phyloP scores from a whole-genome alignment of 2,113 vertebrate genomes.

The Oxyruncus cristatus region DNA sequence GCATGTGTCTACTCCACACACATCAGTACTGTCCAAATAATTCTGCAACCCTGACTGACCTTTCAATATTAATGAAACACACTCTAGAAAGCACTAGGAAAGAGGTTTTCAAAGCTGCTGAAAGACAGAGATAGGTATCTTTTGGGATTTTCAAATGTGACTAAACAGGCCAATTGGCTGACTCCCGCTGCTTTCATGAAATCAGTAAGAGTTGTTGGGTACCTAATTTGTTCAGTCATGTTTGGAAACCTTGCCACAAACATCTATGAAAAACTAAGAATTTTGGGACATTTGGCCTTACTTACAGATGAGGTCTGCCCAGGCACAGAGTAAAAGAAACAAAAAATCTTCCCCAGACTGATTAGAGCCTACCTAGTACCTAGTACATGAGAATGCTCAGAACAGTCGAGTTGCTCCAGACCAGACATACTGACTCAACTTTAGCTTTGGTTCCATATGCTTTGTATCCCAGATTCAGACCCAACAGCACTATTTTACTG shows the following conservation, averaged over 20 bases:
- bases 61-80: slow-evolving; percentile 48
- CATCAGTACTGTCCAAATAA: slow-evolving; percentile 17
- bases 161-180: not conserved
- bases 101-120: slow-evolving; percentile 2
- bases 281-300: not conserved
- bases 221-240: not conserved
- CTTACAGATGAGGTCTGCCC: not conserved
- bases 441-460: not conserved
- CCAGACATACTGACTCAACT: not conserved
- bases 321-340: not conserved
- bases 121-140: not conserved
- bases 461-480: not conserved
- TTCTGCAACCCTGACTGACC: slow-evolving; percentile 35
- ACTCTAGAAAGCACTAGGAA: slow-evolving; percentile 12
- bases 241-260: not conserved
- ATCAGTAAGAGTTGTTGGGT: not conserved
- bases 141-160: not conserved
- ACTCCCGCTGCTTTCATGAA: slow-evolving; percentile 27
- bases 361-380: not conserved
- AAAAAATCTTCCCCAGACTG: not conserved
- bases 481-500: not conserved
- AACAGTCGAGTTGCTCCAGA: not conserved
- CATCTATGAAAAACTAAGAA: not conserved
- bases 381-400: not conserved
- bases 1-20: slow-evolving; percentile 44